Evolutionary conservation across 2,797 vertebrate genomes (phyloP).

Genomic region (Apodemus agrarius): DNA sequence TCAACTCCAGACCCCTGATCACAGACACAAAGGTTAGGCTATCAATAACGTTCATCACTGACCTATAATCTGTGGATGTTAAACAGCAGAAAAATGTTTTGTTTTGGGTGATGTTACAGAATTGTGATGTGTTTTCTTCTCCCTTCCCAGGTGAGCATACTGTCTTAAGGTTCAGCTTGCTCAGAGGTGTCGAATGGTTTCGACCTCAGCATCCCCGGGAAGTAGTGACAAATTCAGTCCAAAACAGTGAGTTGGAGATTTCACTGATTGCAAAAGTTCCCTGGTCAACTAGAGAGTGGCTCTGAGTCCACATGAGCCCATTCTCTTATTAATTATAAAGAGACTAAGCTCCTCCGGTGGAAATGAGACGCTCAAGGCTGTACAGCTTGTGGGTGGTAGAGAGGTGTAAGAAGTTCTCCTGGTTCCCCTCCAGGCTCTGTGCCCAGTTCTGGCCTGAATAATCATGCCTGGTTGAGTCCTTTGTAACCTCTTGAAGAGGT

Average conservation of each 20-base stretch:
- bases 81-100: not conserved
- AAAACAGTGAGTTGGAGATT: constrained; percentile 76
- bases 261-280: not conserved
- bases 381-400: not conserved
- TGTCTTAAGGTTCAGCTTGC: constrained; percentile 74
- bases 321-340: not conserved
- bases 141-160: constrained; percentile 69
- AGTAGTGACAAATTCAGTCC: accelerated
- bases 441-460: not conserved
- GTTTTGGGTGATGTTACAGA: not conserved
- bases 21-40: not conserved
- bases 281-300: not conserved
- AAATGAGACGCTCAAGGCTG: not conserved
- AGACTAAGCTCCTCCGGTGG: not conserved
- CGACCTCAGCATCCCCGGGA: constrained; percentile 63
- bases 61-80: not conserved
- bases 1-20: not conserved
- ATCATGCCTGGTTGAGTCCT: not conserved
- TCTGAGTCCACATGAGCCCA: not conserved
- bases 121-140: not conserved
- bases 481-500: not conserved
- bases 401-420: not conserved
- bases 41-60: too few species aligned
- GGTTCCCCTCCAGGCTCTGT: not conserved
- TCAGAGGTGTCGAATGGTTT: constrained; percentile 80